These are phyloP conservation scores for Hapalemur alaotrensis DNA, from an alignment of 2,797 vertebrate genomes.

Conservation along the genomic window DNA sequence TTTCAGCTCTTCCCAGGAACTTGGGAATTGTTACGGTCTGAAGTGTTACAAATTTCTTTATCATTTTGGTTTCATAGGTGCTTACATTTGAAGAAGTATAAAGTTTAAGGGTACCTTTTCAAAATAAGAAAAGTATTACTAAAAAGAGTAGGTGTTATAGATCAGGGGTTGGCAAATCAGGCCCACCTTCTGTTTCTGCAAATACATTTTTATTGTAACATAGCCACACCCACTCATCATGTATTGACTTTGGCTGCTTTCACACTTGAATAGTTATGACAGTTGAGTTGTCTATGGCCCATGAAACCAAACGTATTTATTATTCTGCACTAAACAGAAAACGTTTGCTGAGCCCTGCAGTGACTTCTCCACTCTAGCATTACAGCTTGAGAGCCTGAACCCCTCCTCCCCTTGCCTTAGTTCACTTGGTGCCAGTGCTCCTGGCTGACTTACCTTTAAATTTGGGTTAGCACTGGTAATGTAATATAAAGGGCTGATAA, in stretches of 20 bases:
- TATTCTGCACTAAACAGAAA: neutral
- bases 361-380: neutral
- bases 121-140: conserved; percentile 31
- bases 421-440: neutral
- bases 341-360: neutral
- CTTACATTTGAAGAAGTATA: conserved; percentile 41
- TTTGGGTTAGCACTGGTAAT: neutral
- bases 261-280: neutral
- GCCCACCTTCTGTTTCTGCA: neutral
- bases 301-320: neutral
- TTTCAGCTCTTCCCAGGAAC: neutral
- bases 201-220: neutral
- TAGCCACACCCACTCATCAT: neutral
- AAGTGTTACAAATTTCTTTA: conserved; percentile 13
- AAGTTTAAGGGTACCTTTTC: conserved; percentile 52
- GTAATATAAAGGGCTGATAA: neutral
- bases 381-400: neutral
- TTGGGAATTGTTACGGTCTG: conserved; percentile 32
- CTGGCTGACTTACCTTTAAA: neutral
- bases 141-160: neutral
- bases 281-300: neutral
- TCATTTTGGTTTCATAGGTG: conserved; percentile 32
- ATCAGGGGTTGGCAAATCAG: neutral
- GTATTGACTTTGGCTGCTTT: neutral
- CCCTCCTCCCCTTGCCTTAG: neutral